Evolutionary conservation across 2,888 invertebrate species (phyloP), one percentile per base, ranked within the genome.

Genomic region (Epirrhoe tristata): DNA sequence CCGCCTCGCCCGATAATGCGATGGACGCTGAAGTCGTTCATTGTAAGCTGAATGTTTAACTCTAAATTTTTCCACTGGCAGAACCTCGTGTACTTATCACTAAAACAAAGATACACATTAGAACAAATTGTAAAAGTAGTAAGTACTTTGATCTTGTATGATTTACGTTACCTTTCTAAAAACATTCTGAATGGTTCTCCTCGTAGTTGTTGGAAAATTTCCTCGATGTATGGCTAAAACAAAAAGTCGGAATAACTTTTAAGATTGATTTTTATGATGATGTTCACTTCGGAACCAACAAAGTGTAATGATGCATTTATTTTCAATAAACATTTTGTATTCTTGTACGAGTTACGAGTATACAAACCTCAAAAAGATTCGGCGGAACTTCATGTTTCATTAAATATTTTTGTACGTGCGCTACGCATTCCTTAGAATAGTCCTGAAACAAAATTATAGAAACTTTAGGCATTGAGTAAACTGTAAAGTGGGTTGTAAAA

Each of bases 51-150:
- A 89, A 99, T 99, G 95, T 99, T 99, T 90, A 99, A 95, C 95
- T 99, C 99, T 95, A 99, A 96, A 94, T 99, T 99, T 94, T 99
- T 99, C 99, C 99, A 99, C 94, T 99, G 99, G 93, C 99, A 99
- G 95, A 99, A 99, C 85, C 99, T 96, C 81, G 99, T 99, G 94
- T 99, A 99, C 95, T 99, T 99, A 88, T 99, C 99, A 94, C 99
- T 99, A 94, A 66, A 96, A 95, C 77, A 81, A 87, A 88, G 81
- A 52, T n/a, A 58, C 7, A 53, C 24, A 52, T 67, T 17, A 61
- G n/a, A 59, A 56, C 12, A 46, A 31, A 50, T 17, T 52, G 39
- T 31, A 17, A 6, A 32, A 31, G 39, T 16, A 43, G 12, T 51
- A n/a, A n/a, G n/a, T 48, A 48, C 48, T 48, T 48, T 48, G 16